Evolutionary conservation across 2,888 invertebrate species (phyloP).

Genomic region (Liposcelis brunnea): DNA sequence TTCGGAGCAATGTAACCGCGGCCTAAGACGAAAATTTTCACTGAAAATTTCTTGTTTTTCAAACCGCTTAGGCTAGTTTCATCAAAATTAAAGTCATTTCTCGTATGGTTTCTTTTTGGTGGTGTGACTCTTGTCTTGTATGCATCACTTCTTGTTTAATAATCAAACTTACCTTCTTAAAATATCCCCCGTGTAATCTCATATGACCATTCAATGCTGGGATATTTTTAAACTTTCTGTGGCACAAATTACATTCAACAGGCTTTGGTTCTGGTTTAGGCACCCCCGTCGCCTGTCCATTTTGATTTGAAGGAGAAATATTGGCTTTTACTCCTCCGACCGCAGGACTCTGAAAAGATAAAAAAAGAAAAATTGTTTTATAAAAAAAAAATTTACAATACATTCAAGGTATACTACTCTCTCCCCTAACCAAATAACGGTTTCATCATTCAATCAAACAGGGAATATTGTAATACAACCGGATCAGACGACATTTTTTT

Average conservation of each 20-base stretch:
- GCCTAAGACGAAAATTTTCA: too few species aligned
- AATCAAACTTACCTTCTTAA: constrained; percentile 55
- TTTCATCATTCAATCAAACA: too few species aligned
- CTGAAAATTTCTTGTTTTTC: too few species aligned
- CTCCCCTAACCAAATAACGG: too few species aligned
- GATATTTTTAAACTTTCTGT: constrained; percentile 91
- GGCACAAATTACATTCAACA: constrained; percentile 88
- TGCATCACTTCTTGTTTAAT: not conserved
- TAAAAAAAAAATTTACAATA: too few species aligned
- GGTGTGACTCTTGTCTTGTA: too few species aligned
- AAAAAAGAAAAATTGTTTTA: not conserved
- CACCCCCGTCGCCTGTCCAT: constrained; percentile 7
- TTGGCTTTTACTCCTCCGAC: constrained; percentile 6
- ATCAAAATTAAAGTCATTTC: too few species aligned
- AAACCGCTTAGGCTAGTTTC: too few species aligned
- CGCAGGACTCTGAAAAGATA: constrained; percentile 7
- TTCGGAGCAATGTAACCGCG: too few species aligned
- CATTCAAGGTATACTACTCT: too few species aligned
- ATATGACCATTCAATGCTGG: constrained; percentile 96
- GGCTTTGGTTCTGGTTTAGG: constrained; percentile 44
- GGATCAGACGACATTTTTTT: too few species aligned
- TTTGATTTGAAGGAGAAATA: constrained; percentile 5
- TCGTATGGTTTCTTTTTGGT: not conserved
- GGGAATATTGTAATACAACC: too few species aligned
- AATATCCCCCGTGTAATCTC: constrained; percentile 93